These are phyloP conservation scores for Macroramphosus scolopax DNA, from an alignment of 2,797 vertebrate species.

Conservation along the genomic window DNA sequence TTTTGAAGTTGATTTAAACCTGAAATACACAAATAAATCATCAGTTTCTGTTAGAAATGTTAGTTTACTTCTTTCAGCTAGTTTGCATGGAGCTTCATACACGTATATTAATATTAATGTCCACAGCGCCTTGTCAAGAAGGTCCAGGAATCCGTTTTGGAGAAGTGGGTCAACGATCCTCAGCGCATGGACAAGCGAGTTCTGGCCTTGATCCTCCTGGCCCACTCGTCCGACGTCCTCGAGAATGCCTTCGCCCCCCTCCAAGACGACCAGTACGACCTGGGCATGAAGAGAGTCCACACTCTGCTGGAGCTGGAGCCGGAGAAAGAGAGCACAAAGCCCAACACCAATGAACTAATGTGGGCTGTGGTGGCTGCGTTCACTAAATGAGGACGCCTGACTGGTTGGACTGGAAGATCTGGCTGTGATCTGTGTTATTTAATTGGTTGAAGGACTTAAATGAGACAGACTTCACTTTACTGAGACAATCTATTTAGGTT, in stretches of 20 bases:
- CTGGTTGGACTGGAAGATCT: constrained; percentile 64
- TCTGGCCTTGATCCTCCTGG: constrained; percentile 91
- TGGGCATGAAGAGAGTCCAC: constrained; percentile 93
- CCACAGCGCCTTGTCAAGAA: constrained; percentile 91
- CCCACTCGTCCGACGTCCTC: constrained; percentile 94
- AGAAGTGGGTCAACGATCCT: constrained; percentile 96
- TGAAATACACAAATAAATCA: too few species aligned
- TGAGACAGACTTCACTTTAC: constrained; percentile 66
- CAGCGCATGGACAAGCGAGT: constrained; percentile 96
- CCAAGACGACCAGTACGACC: constrained; percentile 94
- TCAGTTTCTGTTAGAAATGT: too few species aligned
- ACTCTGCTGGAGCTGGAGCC: constrained; percentile 94
- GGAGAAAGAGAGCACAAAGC: constrained; percentile 89
- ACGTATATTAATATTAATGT: background rate
- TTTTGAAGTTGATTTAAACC: too few species aligned
- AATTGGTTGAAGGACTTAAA: constrained; percentile 72
- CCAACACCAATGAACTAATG: constrained; percentile 90
- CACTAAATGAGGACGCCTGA: constrained; percentile 84
- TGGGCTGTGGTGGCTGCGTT: constrained; percentile 97
- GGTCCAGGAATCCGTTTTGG: constrained; percentile 92
- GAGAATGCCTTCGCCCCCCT: constrained; percentile 98
- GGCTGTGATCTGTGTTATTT: constrained; percentile 65
- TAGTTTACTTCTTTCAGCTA: too few species aligned
- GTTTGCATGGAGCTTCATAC: background rate
- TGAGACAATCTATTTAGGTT: constrained; percentile 72